Percentiles rank a stretch among this genome's conserved stretches.
phyloP scores from a whole-genome alignment of 2,113 vertebrate genomes.

The Malurus elegans region DNA sequence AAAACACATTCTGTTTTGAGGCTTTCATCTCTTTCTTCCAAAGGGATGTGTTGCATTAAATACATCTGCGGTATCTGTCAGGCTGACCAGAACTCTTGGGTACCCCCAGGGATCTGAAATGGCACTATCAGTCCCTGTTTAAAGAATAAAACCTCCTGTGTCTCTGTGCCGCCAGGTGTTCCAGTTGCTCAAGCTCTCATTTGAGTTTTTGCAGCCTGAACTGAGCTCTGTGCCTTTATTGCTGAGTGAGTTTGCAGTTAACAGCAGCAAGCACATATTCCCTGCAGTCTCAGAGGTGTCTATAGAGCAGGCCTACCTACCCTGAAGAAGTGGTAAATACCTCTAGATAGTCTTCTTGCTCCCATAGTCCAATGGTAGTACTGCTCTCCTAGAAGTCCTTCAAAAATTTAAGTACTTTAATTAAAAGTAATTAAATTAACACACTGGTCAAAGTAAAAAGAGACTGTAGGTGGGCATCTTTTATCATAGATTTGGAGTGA shows the following conservation, averaged over 20 bases:
- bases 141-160: not conserved
- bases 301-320: not conserved
- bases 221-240: not conserved
- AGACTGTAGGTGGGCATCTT: not conserved
- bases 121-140: not conserved
- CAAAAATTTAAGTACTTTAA: not conserved
- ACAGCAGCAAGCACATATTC: not conserved
- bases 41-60: not conserved
- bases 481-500: not conserved
- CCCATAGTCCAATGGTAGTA: not conserved
- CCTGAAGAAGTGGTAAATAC: not conserved
- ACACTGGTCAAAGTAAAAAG: not conserved
- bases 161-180: not conserved
- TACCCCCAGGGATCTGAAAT: not conserved
- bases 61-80: not conserved
- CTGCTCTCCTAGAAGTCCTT: not conserved
- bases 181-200: not conserved
- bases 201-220: not conserved
- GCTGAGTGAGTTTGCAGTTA: not conserved
- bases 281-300: not conserved
- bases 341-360: not conserved
- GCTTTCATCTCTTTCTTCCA: not conserved
- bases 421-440: not conserved
- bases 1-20: not conserved
- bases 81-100: not conserved